Evolutionary conservation across 92 coral and sea anemone genomes (phyloP).

Genomic region (Plumapathes pennacea): DNA sequence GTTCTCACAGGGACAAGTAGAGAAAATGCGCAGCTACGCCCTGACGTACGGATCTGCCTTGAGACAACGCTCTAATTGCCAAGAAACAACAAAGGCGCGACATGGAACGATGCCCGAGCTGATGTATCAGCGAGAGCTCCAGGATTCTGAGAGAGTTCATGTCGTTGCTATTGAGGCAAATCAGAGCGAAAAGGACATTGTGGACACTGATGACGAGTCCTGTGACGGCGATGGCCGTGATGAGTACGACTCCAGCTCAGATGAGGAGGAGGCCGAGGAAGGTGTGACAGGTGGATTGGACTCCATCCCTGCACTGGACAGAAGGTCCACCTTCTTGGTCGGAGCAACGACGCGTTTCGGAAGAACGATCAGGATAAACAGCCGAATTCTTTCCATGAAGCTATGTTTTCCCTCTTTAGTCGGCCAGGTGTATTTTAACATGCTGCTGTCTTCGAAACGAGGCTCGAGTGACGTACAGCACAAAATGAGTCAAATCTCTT

Average conservation of each 20-base stretch:
- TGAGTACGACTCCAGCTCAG: slow-evolving; percentile 24
- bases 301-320: slow-evolving; percentile 14
- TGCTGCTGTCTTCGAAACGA: too few relatives aligned
- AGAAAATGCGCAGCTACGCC: slow-evolving; percentile 12
- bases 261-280: slow-evolving; percentile 22
- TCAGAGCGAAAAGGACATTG: background rate
- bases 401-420: too few relatives aligned
- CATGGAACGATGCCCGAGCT: slow-evolving; percentile 36
- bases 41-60: slow-evolving; percentile 30
- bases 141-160: slow-evolving; percentile 19
- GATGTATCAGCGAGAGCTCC: slow-evolving; percentile 16
- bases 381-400: slow-evolving; percentile 15
- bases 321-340: slow-evolving; percentile 24
- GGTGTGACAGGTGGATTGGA: slow-evolving; percentile 3
- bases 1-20: slow-evolving; percentile 6
- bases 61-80: slow-evolving; percentile 19
- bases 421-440: too few relatives aligned
- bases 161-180: slow-evolving; percentile 1
- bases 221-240: slow-evolving; percentile 11
- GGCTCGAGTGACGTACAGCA: too few relatives aligned
- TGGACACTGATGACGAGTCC: background rate
- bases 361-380: slow-evolving; percentile 29
- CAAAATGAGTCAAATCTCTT: too few relatives aligned
- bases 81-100: slow-evolving; percentile 31
- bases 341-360: slow-evolving; percentile 16